Evolutionary conservation across 2,888 invertebrate genomes (phyloP), one percentile per base, ranked within the genome.

Genomic region (Osmoderma eremita): DNA sequence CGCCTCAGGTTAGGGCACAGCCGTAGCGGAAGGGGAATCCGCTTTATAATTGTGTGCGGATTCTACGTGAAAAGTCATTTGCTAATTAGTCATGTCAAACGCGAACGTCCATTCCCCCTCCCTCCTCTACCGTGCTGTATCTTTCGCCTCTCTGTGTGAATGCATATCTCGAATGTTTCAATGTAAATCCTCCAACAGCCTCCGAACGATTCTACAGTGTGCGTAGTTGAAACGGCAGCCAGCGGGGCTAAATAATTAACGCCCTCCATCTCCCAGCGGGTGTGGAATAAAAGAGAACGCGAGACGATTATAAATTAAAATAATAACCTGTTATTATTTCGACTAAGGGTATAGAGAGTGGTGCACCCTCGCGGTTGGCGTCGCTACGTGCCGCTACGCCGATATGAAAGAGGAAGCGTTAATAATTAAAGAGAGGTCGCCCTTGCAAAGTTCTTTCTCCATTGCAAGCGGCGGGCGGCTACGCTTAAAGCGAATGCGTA

Each of bases 71-170:
- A 45, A 51, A 64, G 64, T 64, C 53, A 64, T 64, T 64, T 53
- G 39, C 64, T 64, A 64, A 64, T 64, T 64, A 64, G 51, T 51
- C 53, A 45, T 53, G 64, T 64, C 64, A 53, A 64, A 64, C 51
- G 53, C 64, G 51, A 15, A 51, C 53, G 30, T 45, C 30, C 58
- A 3, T 22, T 48, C 30, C 45, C 24, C 24, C 20, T 13, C 41
- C 30, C 30, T 30, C 30, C 3, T 6, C 6, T 30, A 18, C 20
- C 48, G 17, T 17, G 48, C 17, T 18, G 12, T 17, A 18, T 48
- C 10, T 18, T 30, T 1, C 10, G 6, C 30, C 6, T 8, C 30
- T 30, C 8, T 10, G 30, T 30, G 10, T 30, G 30, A 15, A 18
- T 48, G 17, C 48, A 20, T 18, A 20, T n/a, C 13, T 42, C 12